Conservation (phyloP, 2,888 invertebrate genomes). For the Monopis laevigella region DNA sequence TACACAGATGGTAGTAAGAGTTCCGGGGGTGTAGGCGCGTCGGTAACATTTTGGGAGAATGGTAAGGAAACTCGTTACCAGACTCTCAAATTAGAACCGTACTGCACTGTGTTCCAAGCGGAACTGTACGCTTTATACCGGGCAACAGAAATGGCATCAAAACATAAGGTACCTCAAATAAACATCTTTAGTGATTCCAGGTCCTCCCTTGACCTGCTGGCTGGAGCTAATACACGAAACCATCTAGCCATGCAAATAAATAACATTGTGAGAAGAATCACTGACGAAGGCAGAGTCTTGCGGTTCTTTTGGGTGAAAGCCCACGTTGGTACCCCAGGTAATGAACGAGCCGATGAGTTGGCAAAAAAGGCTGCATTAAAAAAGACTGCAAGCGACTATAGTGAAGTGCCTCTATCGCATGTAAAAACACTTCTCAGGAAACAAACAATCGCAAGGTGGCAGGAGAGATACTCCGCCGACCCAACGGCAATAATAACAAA, state of each 20-base stretch:
- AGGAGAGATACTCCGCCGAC: constrained; percentile 1
- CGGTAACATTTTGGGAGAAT: constrained; percentile 4
- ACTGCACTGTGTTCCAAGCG: constrained; percentile 14
- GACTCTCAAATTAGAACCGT: not conserved
- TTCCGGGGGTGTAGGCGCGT: constrained; percentile 11
- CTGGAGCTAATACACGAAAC: not conserved
- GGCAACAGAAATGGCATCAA: not conserved
- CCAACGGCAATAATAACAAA: too few relatives aligned
- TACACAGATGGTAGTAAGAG: constrained; percentile 12
- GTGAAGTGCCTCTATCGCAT: constrained; percentile 7
- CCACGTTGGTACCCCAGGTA: constrained; percentile 13
- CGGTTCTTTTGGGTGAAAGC: constrained; percentile 15
- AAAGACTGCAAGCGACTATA: constrained; percentile 11
- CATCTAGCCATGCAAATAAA: constrained; percentile 3
- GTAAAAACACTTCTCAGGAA: constrained; percentile 8
- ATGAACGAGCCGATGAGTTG: constrained; percentile 16
- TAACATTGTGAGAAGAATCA: not conserved
- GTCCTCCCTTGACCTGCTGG: constrained; percentile 10
- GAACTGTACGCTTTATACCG: constrained; percentile 9
- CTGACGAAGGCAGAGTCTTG: not conserved
- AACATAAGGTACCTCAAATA: not conserved
- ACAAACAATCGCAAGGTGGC: constrained; percentile 7
- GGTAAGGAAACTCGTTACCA: not conserved
- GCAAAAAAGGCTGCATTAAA: constrained; percentile 15
- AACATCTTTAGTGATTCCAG: constrained; percentile 12